phyloP scores from a whole-genome alignment of 2,888 invertebrate genomes.

The Lissocephala sabroskyi region DNA sequence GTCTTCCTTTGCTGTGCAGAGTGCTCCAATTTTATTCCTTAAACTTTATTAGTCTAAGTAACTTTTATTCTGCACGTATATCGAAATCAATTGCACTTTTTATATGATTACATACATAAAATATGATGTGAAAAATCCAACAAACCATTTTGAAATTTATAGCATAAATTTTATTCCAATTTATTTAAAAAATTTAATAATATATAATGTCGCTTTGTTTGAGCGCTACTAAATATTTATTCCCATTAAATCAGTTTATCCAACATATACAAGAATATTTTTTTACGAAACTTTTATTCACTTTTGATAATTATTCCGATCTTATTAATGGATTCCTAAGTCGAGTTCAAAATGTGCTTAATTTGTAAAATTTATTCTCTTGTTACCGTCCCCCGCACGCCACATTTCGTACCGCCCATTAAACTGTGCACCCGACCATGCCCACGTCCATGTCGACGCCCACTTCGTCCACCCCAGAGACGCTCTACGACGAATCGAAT shows the following conservation, averaged over 20 bases:
- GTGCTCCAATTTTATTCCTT: background rate
- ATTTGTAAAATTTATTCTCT: constrained; percentile 52
- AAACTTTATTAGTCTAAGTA: background rate
- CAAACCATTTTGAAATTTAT: no score
- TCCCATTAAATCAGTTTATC: background rate
- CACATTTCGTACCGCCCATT: constrained; percentile 16
- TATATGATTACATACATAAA: no score
- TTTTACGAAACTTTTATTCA: constrained; percentile 27
- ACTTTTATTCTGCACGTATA: no score
- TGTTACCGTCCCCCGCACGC: constrained; percentile 39
- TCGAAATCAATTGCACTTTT: no score
- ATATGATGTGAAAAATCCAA: no score
- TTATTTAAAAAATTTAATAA: constrained; percentile 11
- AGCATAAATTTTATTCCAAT: constrained; percentile 24
- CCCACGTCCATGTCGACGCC: background rate
- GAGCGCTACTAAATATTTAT: no score
- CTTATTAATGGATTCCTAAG: background rate
- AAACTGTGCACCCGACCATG: constrained; percentile 9
- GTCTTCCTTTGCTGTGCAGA: background rate
- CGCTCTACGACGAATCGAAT: constrained; percentile 61
- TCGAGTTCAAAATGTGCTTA: constrained; percentile 41
- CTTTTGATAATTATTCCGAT: background rate
- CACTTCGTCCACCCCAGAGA: constrained; percentile 31
- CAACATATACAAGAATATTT: constrained; percentile 3
- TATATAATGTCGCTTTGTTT: background rate